Percentiles rank a stretch among this genome's conserved stretches.
These are phyloP conservation scores for Crioceris asparagi DNA, from an alignment of 2,888 invertebrate genomes.

Conservation along the genomic window DNA sequence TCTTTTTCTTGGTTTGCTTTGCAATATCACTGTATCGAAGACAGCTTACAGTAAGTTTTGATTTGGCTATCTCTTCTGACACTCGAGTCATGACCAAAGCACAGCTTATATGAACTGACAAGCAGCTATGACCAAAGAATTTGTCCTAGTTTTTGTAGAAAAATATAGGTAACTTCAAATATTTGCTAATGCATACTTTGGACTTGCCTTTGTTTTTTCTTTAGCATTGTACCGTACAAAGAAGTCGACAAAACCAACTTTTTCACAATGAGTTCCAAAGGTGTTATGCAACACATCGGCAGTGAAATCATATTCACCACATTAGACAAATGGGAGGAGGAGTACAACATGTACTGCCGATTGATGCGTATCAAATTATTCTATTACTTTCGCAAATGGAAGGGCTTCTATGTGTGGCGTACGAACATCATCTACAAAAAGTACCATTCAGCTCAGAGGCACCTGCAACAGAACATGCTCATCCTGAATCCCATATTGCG, in stretches of 20 bases:
- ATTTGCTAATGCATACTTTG: too few relatives aligned
- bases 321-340: conserved; percentile 69
- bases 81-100: too few relatives aligned
- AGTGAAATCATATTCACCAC: conserved; percentile 71
- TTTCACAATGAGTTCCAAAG: conserved; percentile 71
- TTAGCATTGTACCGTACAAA: conserved; percentile 59
- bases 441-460: conserved; percentile 46
- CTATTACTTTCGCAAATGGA: conserved; percentile 59
- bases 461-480: conserved; percentile 59
- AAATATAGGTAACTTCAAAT: too few relatives aligned
- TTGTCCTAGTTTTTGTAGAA: too few relatives aligned
- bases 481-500: conserved; percentile 61
- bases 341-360: conserved; percentile 68
- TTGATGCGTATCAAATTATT: conserved; percentile 66
- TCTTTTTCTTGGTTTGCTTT: too few relatives aligned
- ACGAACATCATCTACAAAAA: conserved; percentile 53
- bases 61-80: too few relatives aligned
- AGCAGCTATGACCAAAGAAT: too few relatives aligned
- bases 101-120: too few relatives aligned
- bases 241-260: conserved; percentile 58
- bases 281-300: conserved; percentile 64
- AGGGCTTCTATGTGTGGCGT: conserved; percentile 36
- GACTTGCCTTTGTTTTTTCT: conserved; percentile 7
- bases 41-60: too few relatives aligned
- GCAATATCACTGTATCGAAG: too few relatives aligned